Evolutionary conservation across 2,113 vertebrate genomes (phyloP).

Genomic region (Oryzias javanicus): DNA sequence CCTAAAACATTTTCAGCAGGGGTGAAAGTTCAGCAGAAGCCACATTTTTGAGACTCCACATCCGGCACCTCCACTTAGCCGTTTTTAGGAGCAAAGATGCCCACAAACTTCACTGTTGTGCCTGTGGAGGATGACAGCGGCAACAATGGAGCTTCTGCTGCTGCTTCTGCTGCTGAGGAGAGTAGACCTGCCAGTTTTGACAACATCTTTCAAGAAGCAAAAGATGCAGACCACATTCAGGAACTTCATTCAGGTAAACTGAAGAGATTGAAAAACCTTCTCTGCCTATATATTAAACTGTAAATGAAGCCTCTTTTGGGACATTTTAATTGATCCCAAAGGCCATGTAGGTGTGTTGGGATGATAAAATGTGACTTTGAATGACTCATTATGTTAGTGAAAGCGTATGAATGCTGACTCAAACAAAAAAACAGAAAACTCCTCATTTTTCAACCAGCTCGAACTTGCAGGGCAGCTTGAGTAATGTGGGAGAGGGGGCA

Average conservation of each 20-base stretch:
- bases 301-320: too few species aligned
- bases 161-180: conserved; percentile 5
- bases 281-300: background rate
- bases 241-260: conserved; percentile 40
- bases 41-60: background rate
- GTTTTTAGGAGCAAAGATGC: conserved; percentile 53
- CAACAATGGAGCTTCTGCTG: background rate
- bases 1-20: background rate
- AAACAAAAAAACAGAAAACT: conserved; percentile 21
- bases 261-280: background rate
- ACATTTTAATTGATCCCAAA: too few species aligned
- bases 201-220: conserved; percentile 42
- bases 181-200: conserved; percentile 37
- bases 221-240: conserved; percentile 14
- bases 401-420: conserved; percentile 8
- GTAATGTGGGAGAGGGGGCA: background rate
- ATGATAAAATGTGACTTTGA: conserved; percentile 6
- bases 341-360: background rate
- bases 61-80: background rate
- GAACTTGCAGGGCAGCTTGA: conserved; percentile 36
- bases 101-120: conserved; percentile 72
- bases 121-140: conserved; percentile 59
- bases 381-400: conserved; percentile 10
- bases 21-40: background rate
- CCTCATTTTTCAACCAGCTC: conserved; percentile 22